Evolutionary conservation across 2,888 invertebrate species (phyloP), one percentile per base, ranked within the genome.

Genomic region (Archaeoteleia sp.): DNA sequence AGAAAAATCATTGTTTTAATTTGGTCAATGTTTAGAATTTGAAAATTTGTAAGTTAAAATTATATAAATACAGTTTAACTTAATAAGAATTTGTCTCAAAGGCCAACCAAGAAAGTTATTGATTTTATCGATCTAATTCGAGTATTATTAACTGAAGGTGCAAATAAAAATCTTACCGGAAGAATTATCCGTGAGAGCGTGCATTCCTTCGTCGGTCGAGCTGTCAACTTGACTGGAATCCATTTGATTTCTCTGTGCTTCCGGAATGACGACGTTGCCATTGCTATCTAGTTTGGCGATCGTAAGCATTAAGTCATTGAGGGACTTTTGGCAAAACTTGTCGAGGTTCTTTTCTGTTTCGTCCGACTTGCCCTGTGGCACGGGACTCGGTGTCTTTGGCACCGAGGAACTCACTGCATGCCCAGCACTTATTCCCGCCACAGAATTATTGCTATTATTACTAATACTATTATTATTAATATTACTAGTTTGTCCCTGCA

Each of bases 221-320:
- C 92, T 92, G 83, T 93, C 93, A 71, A 93, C 93, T 85, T 90
- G 91, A 6, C 80, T 70, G 1, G 81, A 80, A 43, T 84, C 85
- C 65, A 81, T 67, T 49, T 83, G 82, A 71, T 78, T 80, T 62
- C 81, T 83, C 78, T 89, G 89, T 4, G 87, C 88, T 86, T 91
- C 91, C 0, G 91, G 90, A 73, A 91, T 85, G 15, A 91, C 90
- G 82, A 93, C 92, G 66, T 94, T 94, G 34, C 94, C 94, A 86
- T 94, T 94, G 14, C 93, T 93, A 86, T 94, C 94, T 77, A 95
- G 86, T 86, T 94, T 94, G 68, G 94, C 94, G 82, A 95, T 94
- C 61, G 94, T 94, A 60, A 93, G 92, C 92, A 94, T 93, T 72
- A 95, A 87, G 87, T 94, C 94, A 82, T 93, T 93, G 67, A 94